phyloP scores from a whole-genome alignment of 1,140 invertebrate genomes.

The Pissodes strobi region DNA sequence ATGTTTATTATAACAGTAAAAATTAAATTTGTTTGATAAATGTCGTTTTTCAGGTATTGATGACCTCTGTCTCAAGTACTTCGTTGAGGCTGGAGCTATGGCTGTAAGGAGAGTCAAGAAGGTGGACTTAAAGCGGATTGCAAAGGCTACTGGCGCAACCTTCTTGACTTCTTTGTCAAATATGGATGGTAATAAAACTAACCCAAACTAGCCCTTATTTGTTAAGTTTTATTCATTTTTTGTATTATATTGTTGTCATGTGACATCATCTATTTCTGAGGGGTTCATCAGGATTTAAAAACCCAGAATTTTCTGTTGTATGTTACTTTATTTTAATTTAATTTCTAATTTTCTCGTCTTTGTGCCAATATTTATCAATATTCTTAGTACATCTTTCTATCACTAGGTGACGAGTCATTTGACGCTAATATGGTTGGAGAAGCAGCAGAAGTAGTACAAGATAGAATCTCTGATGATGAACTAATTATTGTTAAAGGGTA shows the following conservation, averaged over 20 bases:
- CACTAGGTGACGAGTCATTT: constrained; percentile 92
- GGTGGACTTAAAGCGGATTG: constrained; percentile 93
- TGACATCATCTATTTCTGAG: no score
- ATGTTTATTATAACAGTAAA: not conserved
- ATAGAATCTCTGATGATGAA: constrained; percentile 97
- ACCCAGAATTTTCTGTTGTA: no score
- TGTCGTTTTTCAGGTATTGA: constrained; percentile 73
- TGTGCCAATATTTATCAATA: no score
- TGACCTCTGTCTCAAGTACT: constrained; percentile 98
- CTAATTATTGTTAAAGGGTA: constrained; percentile 95
- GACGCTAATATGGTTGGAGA: constrained; percentile 90
- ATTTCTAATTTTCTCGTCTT: not conserved
- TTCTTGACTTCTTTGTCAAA: constrained; percentile 93
- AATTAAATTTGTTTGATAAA: no score
- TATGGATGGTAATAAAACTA: constrained; percentile 75
- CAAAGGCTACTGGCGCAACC: constrained; percentile 97
- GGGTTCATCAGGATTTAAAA: no score
- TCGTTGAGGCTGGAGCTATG: constrained; percentile 96
- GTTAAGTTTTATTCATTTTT: no score
- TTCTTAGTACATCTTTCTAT: no score
- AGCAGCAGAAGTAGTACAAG: constrained; percentile 95
- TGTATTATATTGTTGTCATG: no score
- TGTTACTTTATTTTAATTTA: not conserved
- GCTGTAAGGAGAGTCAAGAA: constrained; percentile 97
- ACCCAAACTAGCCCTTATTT: no score